These are phyloP conservation scores for Hippocampus abdominalis DNA, from an alignment of 2,113 vertebrate genomes.

Conservation along the genomic window DNA sequence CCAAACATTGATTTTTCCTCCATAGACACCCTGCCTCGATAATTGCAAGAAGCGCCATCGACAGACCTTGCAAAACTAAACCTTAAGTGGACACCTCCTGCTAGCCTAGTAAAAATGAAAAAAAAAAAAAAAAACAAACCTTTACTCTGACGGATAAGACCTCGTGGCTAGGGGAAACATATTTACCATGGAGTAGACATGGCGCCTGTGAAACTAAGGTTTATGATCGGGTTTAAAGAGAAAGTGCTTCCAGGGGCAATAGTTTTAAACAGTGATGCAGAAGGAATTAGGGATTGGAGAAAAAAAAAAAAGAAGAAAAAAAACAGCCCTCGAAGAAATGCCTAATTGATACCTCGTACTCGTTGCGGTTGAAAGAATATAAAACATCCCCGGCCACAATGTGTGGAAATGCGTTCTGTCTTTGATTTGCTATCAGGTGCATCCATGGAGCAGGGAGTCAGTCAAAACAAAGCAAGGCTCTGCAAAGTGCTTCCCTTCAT, in stretches of 20 bases:
- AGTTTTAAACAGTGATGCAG: background rate
- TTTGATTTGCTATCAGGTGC: background rate
- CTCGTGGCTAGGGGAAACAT: too few species aligned
- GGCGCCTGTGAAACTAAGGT: background rate
- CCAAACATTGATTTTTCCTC: too few species aligned
- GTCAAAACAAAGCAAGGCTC: constrained; percentile 37
- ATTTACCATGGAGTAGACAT: too few species aligned
- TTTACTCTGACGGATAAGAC: background rate
- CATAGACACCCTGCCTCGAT: too few species aligned
- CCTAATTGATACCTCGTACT: background rate
- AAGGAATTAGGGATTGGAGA: background rate
- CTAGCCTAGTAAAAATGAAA: too few species aligned
- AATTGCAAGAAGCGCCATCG: background rate
- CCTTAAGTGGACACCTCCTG: background rate
- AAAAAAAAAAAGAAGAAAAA: background rate
- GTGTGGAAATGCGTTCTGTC: background rate
- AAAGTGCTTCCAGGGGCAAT: background rate
- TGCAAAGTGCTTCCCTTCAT: constrained; percentile 18
- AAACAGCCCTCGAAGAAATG: background rate
- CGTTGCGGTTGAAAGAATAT: background rate
- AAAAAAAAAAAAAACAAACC: too few species aligned
- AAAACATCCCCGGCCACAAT: background rate
- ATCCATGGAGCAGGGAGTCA: constrained; percentile 14
- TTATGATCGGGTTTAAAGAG: background rate
- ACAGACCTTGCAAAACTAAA: background rate